Evolutionary conservation across 2,113 vertebrate species (phyloP).

Genomic region (Danio rerio): GRCz12tu NC_133179.1:2953501-2954000

Average conservation of each 20-base stretch:
- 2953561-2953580: neutral
- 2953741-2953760: neutral
- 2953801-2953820: neutral
- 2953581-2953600: slow-evolving; percentile 1
- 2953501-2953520: neutral
- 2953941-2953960: too few relatives aligned
- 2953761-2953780: neutral
- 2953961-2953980: too few relatives aligned
- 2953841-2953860: neutral
- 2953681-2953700: slow-evolving; percentile 16
- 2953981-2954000: too few relatives aligned
- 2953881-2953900: neutral
- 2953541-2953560: neutral
- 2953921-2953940: too few relatives aligned
- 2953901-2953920: too few relatives aligned
- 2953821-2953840: neutral
- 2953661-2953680: neutral
- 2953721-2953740: slow-evolving; percentile 10
- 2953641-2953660: neutral
- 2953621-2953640: slow-evolving; percentile 16
- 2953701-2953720: neutral
- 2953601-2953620: slow-evolving; percentile 20
- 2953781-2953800: neutral
- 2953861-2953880: neutral
- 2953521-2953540: neutral